These are phyloP conservation scores for Mercenaria mercenaria DNA, from an alignment of 1,140 invertebrate species.

Conservation along the genomic window DNA sequence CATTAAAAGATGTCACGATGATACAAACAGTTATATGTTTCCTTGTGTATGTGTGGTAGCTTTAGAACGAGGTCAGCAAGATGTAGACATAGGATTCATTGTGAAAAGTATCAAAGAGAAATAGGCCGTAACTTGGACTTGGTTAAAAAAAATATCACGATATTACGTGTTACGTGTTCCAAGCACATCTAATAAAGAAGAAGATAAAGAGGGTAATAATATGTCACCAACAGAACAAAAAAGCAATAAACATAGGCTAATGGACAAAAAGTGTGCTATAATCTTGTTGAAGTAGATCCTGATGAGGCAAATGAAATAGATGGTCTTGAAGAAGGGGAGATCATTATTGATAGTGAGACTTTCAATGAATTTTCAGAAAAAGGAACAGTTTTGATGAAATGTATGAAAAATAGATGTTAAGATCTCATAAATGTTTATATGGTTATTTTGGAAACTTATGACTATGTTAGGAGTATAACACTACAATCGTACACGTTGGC, in stretches of 20 bases:
- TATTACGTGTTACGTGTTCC: background rate
- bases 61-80: slow-evolving; percentile 20
- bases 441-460: no score
- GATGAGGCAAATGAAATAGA: background rate
- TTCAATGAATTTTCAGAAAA: no score
- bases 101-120: slow-evolving; percentile 13
- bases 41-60: background rate
- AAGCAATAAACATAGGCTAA: background rate
- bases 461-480: no score
- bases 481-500: no score
- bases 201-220: background rate
- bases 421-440: no score
- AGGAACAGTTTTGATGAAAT: no score
- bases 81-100: background rate
- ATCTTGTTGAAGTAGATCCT: background rate
- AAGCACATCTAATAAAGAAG: background rate
- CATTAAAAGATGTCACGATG: slow-evolving; percentile 7
- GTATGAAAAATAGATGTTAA: no score
- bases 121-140: background rate
- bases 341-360: background rate
- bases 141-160: background rate
- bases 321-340: background rate
- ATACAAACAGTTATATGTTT: background rate
- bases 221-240: background rate
- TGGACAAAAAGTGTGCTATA: background rate